phyloP scores from a whole-genome alignment of 2,113 vertebrate species.

The Labeo catla region DNA sequence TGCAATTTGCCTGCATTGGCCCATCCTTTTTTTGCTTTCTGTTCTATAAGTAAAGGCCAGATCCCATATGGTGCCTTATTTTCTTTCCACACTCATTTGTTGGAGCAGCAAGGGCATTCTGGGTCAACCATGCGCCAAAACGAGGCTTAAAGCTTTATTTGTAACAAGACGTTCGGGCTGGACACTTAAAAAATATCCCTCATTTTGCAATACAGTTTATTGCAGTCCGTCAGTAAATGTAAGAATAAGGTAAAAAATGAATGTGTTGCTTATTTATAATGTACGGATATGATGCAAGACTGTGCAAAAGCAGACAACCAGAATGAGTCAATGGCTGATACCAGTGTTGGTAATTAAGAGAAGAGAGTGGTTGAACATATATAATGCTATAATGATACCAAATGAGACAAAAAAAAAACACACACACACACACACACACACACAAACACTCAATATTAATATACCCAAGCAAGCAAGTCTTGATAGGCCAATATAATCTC shows the following conservation, averaged over 20 bases:
- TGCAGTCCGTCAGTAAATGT: neutral
- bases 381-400: neutral
- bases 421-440: too few species aligned
- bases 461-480: neutral
- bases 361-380: neutral
- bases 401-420: neutral
- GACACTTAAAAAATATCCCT: neutral
- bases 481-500: neutral
- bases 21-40: conserved; percentile 44
- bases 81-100: conserved; percentile 63
- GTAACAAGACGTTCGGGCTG: neutral
- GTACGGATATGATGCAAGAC: neutral
- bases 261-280: neutral
- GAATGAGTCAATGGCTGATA: neutral
- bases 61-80: conserved; percentile 61
- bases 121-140: conserved; percentile 49
- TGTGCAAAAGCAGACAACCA: neutral
- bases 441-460: neutral
- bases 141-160: conserved; percentile 1
- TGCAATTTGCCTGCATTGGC: conserved; percentile 68
- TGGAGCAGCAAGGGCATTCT: conserved; percentile 62
- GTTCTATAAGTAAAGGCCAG: conserved; percentile 65
- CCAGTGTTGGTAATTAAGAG: neutral
- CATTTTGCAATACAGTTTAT: neutral
- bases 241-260: neutral